phyloP scores from a whole-genome alignment of 1,140 invertebrate species.

The Nephila pilipes region DNA sequence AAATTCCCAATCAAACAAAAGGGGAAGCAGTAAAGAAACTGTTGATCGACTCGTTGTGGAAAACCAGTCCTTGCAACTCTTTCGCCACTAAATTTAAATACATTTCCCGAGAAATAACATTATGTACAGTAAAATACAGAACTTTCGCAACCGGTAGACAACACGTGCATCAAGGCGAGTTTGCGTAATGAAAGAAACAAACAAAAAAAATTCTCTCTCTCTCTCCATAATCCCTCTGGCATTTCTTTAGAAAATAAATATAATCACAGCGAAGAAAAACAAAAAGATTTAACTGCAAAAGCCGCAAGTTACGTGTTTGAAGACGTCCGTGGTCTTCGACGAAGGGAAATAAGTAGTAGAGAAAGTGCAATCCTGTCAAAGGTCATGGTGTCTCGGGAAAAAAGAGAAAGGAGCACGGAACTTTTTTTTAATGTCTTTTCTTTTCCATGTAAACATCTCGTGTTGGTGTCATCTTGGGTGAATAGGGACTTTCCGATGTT shows the following conservation, averaged over 20 bases:
- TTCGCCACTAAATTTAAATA: constrained; percentile 36
- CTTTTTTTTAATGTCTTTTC: neutral
- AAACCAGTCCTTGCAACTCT: constrained; percentile 32
- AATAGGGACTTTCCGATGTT: neutral
- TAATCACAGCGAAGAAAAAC: constrained; percentile 18
- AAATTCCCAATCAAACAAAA: neutral
- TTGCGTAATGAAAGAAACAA: neutral
- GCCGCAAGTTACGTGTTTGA: constrained; percentile 28
- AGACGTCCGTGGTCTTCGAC: constrained; percentile 7
- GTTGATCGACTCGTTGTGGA: neutral
- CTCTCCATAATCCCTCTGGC: neutral
- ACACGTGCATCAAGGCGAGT: constrained; percentile 3
- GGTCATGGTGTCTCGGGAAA: constrained; percentile 18
- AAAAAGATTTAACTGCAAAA: constrained; percentile 29
- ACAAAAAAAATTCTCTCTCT: neutral
- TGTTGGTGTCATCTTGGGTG: neutral
- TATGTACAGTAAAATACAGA: constrained; percentile 12
- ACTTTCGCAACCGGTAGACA: constrained; percentile 2
- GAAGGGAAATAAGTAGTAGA: neutral
- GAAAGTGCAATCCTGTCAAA: constrained; percentile 37
- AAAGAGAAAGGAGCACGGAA: constrained; percentile 10
- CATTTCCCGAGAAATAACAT: constrained; percentile 11
- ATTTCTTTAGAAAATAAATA: constrained; percentile 37
- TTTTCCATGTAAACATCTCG: neutral
- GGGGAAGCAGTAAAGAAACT: neutral